These are phyloP conservation scores for Gymnothorax javanicus DNA, from an alignment of 2,797 vertebrate species.

Conservation along the genomic window DNA sequence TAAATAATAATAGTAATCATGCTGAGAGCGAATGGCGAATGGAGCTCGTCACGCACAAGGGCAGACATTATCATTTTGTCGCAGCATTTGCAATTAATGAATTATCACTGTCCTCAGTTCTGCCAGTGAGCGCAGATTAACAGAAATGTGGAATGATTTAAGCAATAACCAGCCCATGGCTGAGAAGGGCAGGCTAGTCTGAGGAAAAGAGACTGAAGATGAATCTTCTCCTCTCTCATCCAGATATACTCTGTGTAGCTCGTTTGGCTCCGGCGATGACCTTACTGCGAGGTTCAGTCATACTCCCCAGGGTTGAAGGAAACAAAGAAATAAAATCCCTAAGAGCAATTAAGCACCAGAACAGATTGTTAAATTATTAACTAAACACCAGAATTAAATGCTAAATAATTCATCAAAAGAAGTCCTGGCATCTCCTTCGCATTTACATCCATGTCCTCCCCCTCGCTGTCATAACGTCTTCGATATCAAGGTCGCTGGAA, in stretches of 20 bases:
- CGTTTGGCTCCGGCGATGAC: conserved; percentile 49
- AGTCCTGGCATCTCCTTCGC: conserved; percentile 11
- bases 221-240: conserved; percentile 35
- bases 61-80: neutral
- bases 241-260: conserved; percentile 63
- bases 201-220: neutral
- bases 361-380: conserved; percentile 44
- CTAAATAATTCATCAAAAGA: conserved; percentile 1
- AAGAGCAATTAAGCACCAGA: conserved; percentile 60
- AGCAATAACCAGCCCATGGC: conserved; percentile 7
- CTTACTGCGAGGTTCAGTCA: conserved; percentile 56
- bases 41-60: neutral
- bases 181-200: conserved; percentile 25
- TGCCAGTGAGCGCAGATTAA: neutral
- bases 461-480: neutral
- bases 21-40: neutral
- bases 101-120: neutral
- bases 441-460: conserved; percentile 12
- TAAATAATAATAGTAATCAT: neutral
- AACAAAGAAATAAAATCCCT: conserved; percentile 34
- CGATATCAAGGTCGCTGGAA: neutral
- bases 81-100: neutral
- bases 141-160: neutral
- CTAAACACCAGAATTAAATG: conserved; percentile 14
- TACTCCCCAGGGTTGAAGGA: conserved; percentile 50